Conservation (phyloP, 2,113 vertebrate genomes). For the Bostrychus sinensis region DNA sequence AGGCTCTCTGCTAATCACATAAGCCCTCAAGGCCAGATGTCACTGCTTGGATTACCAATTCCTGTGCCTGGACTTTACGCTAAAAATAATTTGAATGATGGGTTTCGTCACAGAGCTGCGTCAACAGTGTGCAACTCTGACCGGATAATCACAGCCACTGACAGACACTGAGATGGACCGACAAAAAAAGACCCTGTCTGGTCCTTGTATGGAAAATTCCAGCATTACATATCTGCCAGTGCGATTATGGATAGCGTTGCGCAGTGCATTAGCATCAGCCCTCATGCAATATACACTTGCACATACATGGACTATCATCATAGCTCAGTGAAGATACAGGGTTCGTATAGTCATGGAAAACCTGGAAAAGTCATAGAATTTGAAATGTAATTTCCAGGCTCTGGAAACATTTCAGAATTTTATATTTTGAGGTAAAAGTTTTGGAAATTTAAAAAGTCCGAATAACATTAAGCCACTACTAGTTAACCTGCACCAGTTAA, state of each 20-base stretch:
- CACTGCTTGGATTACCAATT: slow-evolving; percentile 81
- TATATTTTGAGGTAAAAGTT: no score
- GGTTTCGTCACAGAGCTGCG: slow-evolving; percentile 57
- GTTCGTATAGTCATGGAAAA: no score
- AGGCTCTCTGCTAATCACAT: slow-evolving; percentile 79
- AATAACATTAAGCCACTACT: no score
- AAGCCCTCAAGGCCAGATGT: slow-evolving; percentile 80
- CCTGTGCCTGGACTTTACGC: slow-evolving; percentile 74
- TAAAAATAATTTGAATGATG: slow-evolving; percentile 83
- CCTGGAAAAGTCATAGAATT: no score
- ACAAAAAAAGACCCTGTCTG: slow-evolving; percentile 40
- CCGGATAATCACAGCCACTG: slow-evolving; percentile 59
- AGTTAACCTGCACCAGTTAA: no score
- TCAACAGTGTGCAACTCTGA: slow-evolving; percentile 59
- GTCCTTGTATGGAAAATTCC: slow-evolving; percentile 67
- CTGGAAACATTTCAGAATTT: no score
- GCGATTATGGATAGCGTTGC: slow-evolving; percentile 42
- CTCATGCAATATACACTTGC: background rate
- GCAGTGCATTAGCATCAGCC: background rate
- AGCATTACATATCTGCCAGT: slow-evolving; percentile 51
- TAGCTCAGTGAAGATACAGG: no score
- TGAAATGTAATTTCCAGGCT: no score
- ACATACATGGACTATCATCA: background rate
- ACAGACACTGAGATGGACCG: slow-evolving; percentile 52
- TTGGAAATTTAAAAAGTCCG: no score